These are phyloP conservation scores for Chionoecetes opilio DNA, from an alignment of 1,140 invertebrate genomes.

Conservation along the genomic window DNA sequence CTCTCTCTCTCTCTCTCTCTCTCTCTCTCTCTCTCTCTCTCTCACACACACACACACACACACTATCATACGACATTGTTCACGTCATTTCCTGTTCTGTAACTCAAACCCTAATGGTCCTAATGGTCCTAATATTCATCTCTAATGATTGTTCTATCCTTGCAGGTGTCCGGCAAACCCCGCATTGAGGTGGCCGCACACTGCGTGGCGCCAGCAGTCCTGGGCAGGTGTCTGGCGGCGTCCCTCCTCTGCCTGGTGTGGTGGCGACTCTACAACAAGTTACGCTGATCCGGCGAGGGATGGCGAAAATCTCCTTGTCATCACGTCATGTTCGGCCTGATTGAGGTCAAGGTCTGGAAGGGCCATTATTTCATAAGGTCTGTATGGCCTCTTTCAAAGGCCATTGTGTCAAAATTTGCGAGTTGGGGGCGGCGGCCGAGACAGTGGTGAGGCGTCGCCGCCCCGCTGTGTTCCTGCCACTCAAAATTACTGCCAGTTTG, in stretches of 20 bases:
- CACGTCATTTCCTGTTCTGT: too few relatives aligned
- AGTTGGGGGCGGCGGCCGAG: neutral
- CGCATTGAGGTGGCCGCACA: neutral
- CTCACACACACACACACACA: neutral
- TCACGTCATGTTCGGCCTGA: neutral
- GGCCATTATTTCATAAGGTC: neutral
- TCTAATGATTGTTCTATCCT: neutral
- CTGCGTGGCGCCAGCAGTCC: neutral
- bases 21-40: neutral
- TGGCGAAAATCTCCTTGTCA: neutral
- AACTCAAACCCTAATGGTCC: too few relatives aligned
- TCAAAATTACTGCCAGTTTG: neutral
- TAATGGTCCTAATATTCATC: too few relatives aligned
- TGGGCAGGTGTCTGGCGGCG: conserved; percentile 19
- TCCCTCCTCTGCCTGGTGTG: conserved; percentile 37
- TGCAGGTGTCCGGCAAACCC: neutral
- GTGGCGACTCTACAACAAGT: conserved; percentile 51
- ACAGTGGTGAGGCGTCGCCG: neutral
- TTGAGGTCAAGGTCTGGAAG: neutral
- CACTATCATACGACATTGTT: too few relatives aligned
- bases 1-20: conserved; percentile 8
- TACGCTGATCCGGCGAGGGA: conserved; percentile 6
- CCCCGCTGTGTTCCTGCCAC: neutral
- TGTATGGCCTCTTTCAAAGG: neutral
- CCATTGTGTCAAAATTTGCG: neutral